Base-by-base conservation (phyloP, 1,140 invertebrate species). In the Nephotettix cincticeps region DNA sequence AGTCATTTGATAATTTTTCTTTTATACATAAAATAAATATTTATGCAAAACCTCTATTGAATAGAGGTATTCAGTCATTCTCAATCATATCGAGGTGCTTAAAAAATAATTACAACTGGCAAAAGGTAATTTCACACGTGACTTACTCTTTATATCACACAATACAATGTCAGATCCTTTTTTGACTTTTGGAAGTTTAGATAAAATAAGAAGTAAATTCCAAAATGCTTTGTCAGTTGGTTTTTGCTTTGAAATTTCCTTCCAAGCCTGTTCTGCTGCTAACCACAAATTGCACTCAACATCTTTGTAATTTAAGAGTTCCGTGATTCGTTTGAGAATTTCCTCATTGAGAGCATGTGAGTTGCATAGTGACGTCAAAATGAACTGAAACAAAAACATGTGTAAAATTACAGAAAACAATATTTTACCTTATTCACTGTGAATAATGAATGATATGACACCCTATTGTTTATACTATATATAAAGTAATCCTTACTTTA, bases 361-460 rank as follows among this genome's bases (percentile, higher is more conserved):
- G 25, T 25, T 14, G 23, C 14, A 47, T 17, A 70, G 21, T 0
- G 56, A 58, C 32, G 17, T 30, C 30, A 58, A 28, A 17, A 68
- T 68, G 25, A 27, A 11, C 66, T 68, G 25, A 28, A 68, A 68
- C 2, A n/a, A 30, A 64, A 64, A 64, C 32, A 64, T n/a, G 1
- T 21, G 19, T 19, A 63, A 63, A 19, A 63, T 21, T 67, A 23
- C n/a, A 19, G 1, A 25, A 29, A 47, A 36, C n/a, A 67, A n/a
- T 17, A 40, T 54, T n/a, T n/a, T n/a, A n/a, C n/a, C n/a, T n/a
- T n/a, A n/a, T n/a, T n/a, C n/a, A n/a, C n/a, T n/a, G n/a, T n/a
- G n/a, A n/a, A n/a, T n/a, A n/a, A n/a, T n/a, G n/a, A n/a, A n/a
- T n/a, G n/a, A n/a, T n/a, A n/a, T n/a, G n/a, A n/a, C n/a, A n/a